These are phyloP conservation scores for Cantharis rufa DNA, from an alignment of 2,888 invertebrate genomes.

Conservation along the genomic window DNA sequence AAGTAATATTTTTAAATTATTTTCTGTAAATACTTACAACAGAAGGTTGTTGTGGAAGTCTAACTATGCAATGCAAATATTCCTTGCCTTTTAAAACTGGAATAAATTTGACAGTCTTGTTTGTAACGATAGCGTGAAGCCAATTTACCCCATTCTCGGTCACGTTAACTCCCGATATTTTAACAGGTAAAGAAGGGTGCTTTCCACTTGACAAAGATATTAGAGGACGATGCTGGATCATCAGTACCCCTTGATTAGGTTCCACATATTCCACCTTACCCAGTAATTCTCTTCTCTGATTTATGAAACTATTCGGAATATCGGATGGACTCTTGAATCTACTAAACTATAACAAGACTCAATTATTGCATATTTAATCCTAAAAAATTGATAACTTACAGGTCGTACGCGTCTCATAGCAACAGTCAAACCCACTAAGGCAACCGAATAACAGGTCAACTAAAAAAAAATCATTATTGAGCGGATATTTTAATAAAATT, in stretches of 20 bases:
- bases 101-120: slow-evolving; percentile 52
- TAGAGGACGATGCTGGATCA: slow-evolving; percentile 55
- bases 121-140: slow-evolving; percentile 54
- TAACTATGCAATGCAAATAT: slow-evolving; percentile 56
- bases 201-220: slow-evolving; percentile 43
- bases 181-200: slow-evolving; percentile 56
- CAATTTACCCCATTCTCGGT: slow-evolving; percentile 57
- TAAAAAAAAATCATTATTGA: slow-evolving; percentile 44
- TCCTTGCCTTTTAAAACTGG: slow-evolving; percentile 53
- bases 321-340: slow-evolving; percentile 52
- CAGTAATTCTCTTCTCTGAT: slow-evolving; percentile 48
- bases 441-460: slow-evolving; percentile 61
- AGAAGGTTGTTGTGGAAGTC: slow-evolving; percentile 45
- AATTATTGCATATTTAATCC: slow-evolving; percentile 3
- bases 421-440: slow-evolving; percentile 56
- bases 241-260: slow-evolving; percentile 50
- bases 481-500: slow-evolving; percentile 15
- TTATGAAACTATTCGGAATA: slow-evolving; percentile 53
- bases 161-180: slow-evolving; percentile 58
- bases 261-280: slow-evolving; percentile 54
- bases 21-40: slow-evolving; percentile 38
- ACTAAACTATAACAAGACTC: slow-evolving; percentile 48
- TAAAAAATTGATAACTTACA: slow-evolving; percentile 50
- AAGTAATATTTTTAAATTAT: background rate
- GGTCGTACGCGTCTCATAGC: slow-evolving; percentile 60